phyloP scores from a whole-genome alignment of 2,797 vertebrate genomes.

The Poeciliopsis infans region DNA sequence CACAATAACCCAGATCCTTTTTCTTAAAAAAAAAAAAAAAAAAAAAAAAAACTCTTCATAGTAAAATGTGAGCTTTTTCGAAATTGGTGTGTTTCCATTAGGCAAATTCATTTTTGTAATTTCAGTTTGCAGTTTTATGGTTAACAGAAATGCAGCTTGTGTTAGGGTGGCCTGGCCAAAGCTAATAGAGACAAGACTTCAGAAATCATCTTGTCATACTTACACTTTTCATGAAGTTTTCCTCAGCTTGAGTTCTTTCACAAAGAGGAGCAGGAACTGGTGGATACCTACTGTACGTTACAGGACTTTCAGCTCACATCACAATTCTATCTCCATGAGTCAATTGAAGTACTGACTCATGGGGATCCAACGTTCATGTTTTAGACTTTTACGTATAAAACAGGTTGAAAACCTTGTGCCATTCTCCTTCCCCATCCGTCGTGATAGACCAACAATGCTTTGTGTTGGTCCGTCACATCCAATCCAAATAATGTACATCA shows the following conservation, averaged over 20 bases:
- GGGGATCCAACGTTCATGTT: not conserved
- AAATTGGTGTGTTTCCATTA: no score
- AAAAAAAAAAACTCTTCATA: no score
- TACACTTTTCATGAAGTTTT: not conserved
- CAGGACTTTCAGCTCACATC: not conserved
- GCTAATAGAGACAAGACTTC: not conserved
- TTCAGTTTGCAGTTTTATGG: no score
- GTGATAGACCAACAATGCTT: not conserved
- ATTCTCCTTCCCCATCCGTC: not conserved
- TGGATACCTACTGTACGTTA: not conserved
- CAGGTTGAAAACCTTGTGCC: not conserved
- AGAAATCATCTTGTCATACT: not conserved
- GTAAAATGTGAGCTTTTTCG: no score
- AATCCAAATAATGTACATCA: slow-evolving; percentile 18
- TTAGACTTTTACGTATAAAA: not conserved
- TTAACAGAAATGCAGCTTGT: not conserved
- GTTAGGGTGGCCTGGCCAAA: not conserved
- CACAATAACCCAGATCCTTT: no score
- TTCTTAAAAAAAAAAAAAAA: no score
- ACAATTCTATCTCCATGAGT: not conserved
- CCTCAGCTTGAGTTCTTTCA: not conserved
- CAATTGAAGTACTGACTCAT: not conserved
- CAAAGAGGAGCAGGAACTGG: not conserved
- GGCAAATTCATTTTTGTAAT: no score
- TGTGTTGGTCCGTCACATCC: not conserved